Conservation (phyloP, 1,140 invertebrate species). For the Drosophila micromelanica region DNA sequence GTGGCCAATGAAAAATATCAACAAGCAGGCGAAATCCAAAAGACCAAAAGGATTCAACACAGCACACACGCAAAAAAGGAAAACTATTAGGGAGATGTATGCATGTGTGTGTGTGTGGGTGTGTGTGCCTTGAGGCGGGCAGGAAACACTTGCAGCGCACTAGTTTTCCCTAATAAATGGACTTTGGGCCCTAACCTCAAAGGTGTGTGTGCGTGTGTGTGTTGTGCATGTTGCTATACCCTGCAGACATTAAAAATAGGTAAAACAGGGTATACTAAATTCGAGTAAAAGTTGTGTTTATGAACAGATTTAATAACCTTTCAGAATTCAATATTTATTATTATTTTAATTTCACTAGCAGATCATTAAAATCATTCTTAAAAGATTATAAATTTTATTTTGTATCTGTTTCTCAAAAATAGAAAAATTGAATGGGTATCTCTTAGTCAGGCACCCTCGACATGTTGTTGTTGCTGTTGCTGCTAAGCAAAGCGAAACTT, state of each 20-base stretch:
- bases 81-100: constrained; percentile 60
- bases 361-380: too few relatives aligned
- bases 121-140: constrained; percentile 1
- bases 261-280: too few relatives aligned
- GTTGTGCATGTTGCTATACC: background rate
- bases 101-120: constrained; percentile 4
- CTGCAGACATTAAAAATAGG: too few relatives aligned
- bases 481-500: constrained; percentile 32
- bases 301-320: too few relatives aligned
- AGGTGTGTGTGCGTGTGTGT: background rate
- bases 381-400: too few relatives aligned
- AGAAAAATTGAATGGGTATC: too few relatives aligned
- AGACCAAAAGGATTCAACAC: constrained; percentile 53
- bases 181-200: constrained; percentile 28
- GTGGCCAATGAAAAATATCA: constrained; percentile 62
- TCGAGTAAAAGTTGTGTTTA: too few relatives aligned
- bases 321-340: too few relatives aligned
- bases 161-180: constrained; percentile 68
- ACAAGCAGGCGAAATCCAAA: constrained; percentile 57
- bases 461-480: constrained; percentile 1
- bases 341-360: too few relatives aligned
- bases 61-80: constrained; percentile 37
- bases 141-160: constrained; percentile 28
- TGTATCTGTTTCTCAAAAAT: too few relatives aligned
- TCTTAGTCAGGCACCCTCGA: too few relatives aligned